Percentiles rank a stretch among this genome's conserved stretches.
Conservation (phyloP, 1,140 invertebrate genomes). For the Anastatus disparis region DNA sequence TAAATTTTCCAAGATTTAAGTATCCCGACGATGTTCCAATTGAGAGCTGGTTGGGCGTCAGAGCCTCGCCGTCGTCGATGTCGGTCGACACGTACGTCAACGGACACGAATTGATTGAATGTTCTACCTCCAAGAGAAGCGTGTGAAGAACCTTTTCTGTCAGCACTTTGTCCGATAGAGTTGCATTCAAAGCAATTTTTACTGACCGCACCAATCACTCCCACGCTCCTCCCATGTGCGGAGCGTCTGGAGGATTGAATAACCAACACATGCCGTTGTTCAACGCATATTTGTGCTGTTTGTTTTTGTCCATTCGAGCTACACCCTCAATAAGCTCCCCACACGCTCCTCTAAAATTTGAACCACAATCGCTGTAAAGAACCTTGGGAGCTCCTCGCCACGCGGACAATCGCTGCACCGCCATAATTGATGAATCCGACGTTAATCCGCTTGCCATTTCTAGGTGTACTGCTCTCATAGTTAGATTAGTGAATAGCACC, state of each 20-base stretch:
- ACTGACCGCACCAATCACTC: neutral
- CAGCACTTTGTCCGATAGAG: neutral
- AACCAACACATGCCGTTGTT: neutral
- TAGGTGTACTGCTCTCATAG: too few species aligned
- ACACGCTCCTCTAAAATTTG: slow-evolving; percentile 25
- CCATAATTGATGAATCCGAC: slow-evolving; percentile 33
- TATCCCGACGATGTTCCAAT: neutral
- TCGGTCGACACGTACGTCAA: neutral
- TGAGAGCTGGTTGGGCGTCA: slow-evolving; percentile 3
- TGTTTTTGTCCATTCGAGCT: neutral
- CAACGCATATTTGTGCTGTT: neutral
- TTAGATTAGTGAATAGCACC: slow-evolving; percentile 48
- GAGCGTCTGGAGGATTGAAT: neutral
- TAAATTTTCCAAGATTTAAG: neutral
- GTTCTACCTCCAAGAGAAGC: neutral
- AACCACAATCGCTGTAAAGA: neutral
- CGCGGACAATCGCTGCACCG: slow-evolving; percentile 13
- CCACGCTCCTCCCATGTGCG: slow-evolving; percentile 1
- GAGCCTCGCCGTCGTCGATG: neutral
- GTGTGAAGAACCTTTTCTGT: neutral
- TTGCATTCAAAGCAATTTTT: neutral
- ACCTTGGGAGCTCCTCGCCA: slow-evolving; percentile 36
- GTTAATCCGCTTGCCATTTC: neutral
- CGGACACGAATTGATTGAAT: neutral
- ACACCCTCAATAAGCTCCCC: neutral